Evolutionary conservation across 92 coral and sea anemone genomes (phyloP), one percentile per base, ranked within the genome.

Genomic region (Umimayanthus kanabou): DNA sequence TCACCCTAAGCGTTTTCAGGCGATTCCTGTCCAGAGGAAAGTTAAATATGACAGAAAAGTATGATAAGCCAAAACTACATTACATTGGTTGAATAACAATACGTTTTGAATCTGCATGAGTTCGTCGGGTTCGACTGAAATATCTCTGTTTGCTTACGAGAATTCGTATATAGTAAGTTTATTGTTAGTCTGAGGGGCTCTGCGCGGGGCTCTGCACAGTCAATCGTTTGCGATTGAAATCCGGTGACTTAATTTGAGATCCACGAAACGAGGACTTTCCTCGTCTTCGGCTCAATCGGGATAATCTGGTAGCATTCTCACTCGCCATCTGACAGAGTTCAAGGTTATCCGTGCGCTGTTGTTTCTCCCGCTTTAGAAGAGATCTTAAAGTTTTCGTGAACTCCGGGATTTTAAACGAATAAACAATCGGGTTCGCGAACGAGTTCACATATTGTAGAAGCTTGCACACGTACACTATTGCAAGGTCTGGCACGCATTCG

Each of bases 341-440:
- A 6, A 67, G n/a, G 57, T 10, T 29, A 37, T 81, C 45, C 25
- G 39, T 69, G 39, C 30, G 87, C n/a, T 70, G 14, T 70, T 42
- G 29, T 70, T 29, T 70, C 53, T 47, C 45, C 65, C 0, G 55
- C 9, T 70, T 83, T 50, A 83, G 13, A 29, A 83, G 78, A 70
- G 43, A 70, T 73, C 79, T 84, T 33, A 89, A 77, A 43, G 98
- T 86, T 39, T 84, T 85, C 22, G 93, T 91, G 77, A 95, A 93
- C 87, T 95, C 98, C 18, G 93, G 92, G 25, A 95, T 91, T 70
- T 91, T 95, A 20, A 93, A 89, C 70, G 96, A 91, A 57, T 95
- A 95, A 43, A 93, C 91, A 10, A 95, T 87, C 5, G 98, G 96
- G 80, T 95, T 95, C 29, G 94, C 90, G 81, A 90, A 91, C 66